phyloP scores from a whole-genome alignment of 2,888 invertebrate species.

The Sthenelais limicola region DNA sequence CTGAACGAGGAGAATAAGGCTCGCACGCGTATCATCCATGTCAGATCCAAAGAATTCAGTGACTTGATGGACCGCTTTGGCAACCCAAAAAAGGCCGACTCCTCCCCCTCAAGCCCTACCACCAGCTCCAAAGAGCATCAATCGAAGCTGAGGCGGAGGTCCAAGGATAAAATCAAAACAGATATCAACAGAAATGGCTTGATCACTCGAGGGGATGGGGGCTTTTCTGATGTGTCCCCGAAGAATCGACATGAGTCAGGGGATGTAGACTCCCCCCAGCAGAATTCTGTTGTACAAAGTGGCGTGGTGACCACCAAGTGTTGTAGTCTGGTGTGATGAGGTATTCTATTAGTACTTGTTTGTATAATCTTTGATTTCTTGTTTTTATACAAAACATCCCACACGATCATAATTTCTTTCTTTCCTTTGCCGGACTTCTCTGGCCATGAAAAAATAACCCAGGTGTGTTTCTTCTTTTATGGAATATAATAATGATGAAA shows the following conservation, averaged over 20 bases:
- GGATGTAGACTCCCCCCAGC: neutral
- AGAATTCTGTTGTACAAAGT: constrained; percentile 5
- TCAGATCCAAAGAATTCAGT: constrained; percentile 54
- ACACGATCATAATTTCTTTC: neutral
- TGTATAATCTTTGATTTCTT: neutral
- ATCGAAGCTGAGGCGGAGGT: constrained; percentile 34
- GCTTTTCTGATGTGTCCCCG: neutral
- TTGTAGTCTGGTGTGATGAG: constrained; percentile 40
- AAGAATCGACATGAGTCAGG: neutral
- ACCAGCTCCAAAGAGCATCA: constrained; percentile 21
- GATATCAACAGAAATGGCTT: constrained; percentile 48
- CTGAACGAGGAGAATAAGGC: constrained; percentile 53
- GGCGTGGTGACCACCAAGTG: constrained; percentile 41
- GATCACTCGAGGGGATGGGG: constrained; percentile 30
- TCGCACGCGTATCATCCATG: constrained; percentile 51
- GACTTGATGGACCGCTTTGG: constrained; percentile 52
- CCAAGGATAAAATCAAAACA: constrained; percentile 40
- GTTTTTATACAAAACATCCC: neutral
- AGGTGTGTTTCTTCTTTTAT: too few species aligned
- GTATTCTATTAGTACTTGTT: constrained; percentile 13
- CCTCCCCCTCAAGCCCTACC: too few species aligned
- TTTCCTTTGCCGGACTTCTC: too few species aligned
- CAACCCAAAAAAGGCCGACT: constrained; percentile 31
- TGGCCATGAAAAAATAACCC: too few species aligned
- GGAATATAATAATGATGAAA: neutral